Conservation (phyloP, 2,888 invertebrate species). For the Adela reaumurella region DNA sequence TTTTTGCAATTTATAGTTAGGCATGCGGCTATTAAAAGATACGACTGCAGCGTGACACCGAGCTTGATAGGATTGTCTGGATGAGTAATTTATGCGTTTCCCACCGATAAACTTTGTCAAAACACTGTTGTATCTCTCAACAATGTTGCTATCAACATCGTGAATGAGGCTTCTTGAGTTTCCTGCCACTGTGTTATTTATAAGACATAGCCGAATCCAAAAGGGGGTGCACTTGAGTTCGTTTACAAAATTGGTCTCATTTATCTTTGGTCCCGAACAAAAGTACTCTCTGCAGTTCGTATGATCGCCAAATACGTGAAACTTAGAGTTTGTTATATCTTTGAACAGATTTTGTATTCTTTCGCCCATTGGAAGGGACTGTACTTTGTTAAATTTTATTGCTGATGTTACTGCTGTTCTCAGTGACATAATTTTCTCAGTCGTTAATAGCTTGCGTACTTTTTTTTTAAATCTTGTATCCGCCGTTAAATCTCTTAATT, state of each 20-base stretch:
- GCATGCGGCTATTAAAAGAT: slow-evolving; percentile 14
- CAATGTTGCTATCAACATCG: slow-evolving; percentile 16
- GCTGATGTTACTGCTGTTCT: slow-evolving; percentile 6
- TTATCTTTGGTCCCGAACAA: slow-evolving; percentile 1
- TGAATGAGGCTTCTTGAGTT: slow-evolving; percentile 8
- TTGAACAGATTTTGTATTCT: slow-evolving; percentile 2
- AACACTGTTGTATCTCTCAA: slow-evolving; percentile 18
- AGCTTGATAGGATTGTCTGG: slow-evolving; percentile 16
- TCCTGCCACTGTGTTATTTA: slow-evolving; percentile 2
- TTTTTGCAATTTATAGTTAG: slow-evolving; percentile 3
- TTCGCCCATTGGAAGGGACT: background rate
- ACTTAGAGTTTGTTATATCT: background rate
- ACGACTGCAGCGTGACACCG: slow-evolving; percentile 18
- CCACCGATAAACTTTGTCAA: slow-evolving; percentile 19
- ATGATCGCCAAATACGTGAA: slow-evolving; percentile 2
- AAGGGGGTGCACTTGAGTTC: slow-evolving; percentile 2
- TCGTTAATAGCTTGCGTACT: slow-evolving; percentile 6
- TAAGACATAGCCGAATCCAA: slow-evolving; percentile 1
- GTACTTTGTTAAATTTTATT: slow-evolving; percentile 4
- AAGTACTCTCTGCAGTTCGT: slow-evolving; percentile 1
- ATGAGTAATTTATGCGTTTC: slow-evolving; percentile 18
- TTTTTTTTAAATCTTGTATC: slow-evolving; percentile 9
- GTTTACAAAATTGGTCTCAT: slow-evolving; percentile 3
- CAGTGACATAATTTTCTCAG: slow-evolving; percentile 3
- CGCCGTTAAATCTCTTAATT: slow-evolving; percentile 4